These are phyloP conservation scores for Rallus limicola DNA, from an alignment of 2,113 vertebrate genomes.

Conservation along the genomic window DNA sequence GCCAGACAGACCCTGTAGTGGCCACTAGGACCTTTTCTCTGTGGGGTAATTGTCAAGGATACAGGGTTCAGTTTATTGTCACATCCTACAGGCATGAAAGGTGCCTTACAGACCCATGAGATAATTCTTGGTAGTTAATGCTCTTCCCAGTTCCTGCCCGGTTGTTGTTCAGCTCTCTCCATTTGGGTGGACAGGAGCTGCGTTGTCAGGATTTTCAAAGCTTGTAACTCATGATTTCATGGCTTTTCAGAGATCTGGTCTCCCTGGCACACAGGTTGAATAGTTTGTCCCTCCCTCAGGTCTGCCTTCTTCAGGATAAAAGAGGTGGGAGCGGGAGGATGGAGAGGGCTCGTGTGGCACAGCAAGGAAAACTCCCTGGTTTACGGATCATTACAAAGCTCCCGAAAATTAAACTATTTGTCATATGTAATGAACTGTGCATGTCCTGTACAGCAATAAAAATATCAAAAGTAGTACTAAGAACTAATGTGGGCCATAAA, in stretches of 20 bases:
- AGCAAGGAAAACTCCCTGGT: neutral
- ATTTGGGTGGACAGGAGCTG: neutral
- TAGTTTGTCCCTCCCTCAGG: neutral
- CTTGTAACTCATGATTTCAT: neutral
- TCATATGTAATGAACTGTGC: constrained; percentile 62
- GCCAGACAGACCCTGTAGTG: fast-evolving
- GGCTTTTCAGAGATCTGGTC: neutral
- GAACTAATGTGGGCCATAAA: constrained; percentile 60
- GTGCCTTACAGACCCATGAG: neutral
- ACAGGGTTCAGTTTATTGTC: neutral
- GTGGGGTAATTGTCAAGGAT: fast-evolving
- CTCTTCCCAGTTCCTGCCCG: neutral
- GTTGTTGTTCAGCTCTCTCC: neutral
- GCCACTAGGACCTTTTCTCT: neutral
- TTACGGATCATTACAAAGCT: constrained; percentile 11
- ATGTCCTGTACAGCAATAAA: constrained; percentile 40
- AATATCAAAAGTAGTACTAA: constrained; percentile 61
- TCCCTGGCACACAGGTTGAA: neutral
- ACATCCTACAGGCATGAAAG: neutral
- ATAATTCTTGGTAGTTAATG: neutral
- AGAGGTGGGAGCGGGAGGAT: neutral
- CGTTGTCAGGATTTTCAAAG: neutral
- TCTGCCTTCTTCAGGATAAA: neutral
- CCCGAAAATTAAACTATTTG: constrained; percentile 64
- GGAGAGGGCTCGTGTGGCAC: neutral